Evolutionary conservation across 2,888 invertebrate genomes (phyloP).

Genomic region (Sesamia inferens): DNA sequence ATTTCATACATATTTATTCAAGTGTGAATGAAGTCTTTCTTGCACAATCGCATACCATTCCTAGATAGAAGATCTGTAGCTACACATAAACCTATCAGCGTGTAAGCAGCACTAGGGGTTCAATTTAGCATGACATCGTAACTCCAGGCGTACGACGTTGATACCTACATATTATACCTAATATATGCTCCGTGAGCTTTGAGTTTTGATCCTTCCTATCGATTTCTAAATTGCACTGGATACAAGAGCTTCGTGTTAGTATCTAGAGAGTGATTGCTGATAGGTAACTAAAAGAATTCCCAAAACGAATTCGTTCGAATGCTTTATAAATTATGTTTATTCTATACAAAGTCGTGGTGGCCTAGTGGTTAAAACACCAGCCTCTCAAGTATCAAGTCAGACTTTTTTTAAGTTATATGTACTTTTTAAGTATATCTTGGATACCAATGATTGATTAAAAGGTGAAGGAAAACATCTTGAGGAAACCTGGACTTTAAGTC

Average conservation of each 20-base stretch:
- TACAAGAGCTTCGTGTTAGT: constrained; percentile 8
- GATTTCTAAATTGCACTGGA: constrained; percentile 37
- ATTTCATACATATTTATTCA: not conserved
- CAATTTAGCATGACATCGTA: constrained; percentile 69
- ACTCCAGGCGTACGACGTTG: constrained; percentile 67
- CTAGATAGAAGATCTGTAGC: constrained; percentile 13
- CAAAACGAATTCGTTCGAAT: not conserved
- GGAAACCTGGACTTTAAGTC: too few species aligned
- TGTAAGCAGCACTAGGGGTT: constrained; percentile 54
- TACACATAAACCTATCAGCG: constrained; percentile 45
- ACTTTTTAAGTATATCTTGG: too few species aligned
- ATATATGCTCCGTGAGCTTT: constrained; percentile 58
- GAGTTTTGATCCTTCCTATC: constrained; percentile 62
- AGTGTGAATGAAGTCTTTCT: not conserved
- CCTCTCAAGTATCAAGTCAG: too few species aligned
- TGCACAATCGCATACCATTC: not conserved
- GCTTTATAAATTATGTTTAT: not conserved
- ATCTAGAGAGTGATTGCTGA: constrained; percentile 10
- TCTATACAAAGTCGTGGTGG: not conserved
- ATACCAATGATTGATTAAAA: too few species aligned
- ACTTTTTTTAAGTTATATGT: too few species aligned
- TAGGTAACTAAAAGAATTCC: not conserved
- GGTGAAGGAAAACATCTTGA: too few species aligned
- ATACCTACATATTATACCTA: constrained; percentile 38
- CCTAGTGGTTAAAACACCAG: too few species aligned